Conservation (phyloP, 2,113 vertebrate species). For the Blennius ocellaris region DNA sequence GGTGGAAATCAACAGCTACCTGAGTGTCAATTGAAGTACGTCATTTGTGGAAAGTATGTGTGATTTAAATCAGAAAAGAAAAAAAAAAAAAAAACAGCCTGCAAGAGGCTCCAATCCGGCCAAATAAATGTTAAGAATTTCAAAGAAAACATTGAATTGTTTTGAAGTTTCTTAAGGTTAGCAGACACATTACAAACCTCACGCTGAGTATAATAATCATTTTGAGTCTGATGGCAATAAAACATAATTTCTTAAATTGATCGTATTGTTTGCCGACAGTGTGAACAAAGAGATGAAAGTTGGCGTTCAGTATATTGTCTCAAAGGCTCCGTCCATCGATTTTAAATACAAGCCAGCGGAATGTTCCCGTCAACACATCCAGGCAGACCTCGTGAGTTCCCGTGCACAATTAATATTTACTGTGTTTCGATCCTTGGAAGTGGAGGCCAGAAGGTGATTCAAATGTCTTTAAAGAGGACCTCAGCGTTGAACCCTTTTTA, state of each 20-base stretch:
- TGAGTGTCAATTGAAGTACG: neutral
- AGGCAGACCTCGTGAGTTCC: neutral
- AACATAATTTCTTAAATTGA: no score
- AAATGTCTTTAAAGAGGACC: slow-evolving; percentile 22
- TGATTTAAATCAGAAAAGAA: no score
- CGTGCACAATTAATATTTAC: neutral
- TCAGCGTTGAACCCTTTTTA: neutral
- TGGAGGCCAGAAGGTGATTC: slow-evolving; percentile 27
- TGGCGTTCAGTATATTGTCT: neutral
- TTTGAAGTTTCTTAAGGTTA: no score
- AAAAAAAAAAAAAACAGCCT: neutral
- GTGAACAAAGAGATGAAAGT: no score
- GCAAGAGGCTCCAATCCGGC: neutral
- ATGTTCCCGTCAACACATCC: slow-evolving; percentile 1
- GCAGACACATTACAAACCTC: no score
- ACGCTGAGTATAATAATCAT: no score
- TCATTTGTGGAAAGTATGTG: no score
- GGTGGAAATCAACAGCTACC: slow-evolving; percentile 8
- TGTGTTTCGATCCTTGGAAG: slow-evolving; percentile 25
- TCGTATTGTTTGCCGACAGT: no score
- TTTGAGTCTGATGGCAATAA: no score
- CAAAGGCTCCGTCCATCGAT: neutral
- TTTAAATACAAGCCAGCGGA: slow-evolving; percentile 1
- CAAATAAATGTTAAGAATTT: no score
- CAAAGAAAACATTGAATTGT: no score